Evolutionary conservation across 2,888 invertebrate species (phyloP), one percentile per base, ranked within the genome.

Genomic region (Ectobius pallidus): DNA sequence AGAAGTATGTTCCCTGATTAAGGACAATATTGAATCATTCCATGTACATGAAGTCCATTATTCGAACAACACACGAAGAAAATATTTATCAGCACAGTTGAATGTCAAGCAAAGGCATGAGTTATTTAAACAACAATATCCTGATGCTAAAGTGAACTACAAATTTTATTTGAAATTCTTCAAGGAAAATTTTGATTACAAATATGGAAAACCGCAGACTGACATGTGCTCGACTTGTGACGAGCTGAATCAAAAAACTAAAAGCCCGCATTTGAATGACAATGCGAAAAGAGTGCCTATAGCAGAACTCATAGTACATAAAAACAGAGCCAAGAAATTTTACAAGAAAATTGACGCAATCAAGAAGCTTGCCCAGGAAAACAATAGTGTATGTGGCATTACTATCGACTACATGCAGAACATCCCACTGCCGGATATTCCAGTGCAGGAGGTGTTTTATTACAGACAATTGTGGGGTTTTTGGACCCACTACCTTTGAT

Each of bases 381-480:
- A n/a, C n/a, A n/a, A n/a, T n/a, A n/a, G n/a, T n/a, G n/a, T n/a
- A n/a, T n/a, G n/a, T n/a, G n/a, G n/a, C n/a, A n/a, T n/a, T n/a
- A n/a, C 30, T 61, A 27, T n/a, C 9, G 61, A 65, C n/a, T 65
- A 30, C n/a, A 65, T 65, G 65, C 32, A 27, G 0, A 32, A 65
- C 34, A 18, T 65, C 16, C 65, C 65, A 65, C n/a, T 18, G n/a
- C 65, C 65, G n/a, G n/a, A 39, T n/a, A 65, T 65, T 18, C 65
- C 65, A 39, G 34, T 65, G 6, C 65, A 65, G 42, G 65, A 65
- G 27, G 65, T 65, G 16, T 65, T 30, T 32, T 65, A 65, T 32
- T 22, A 32, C 3, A 3, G 65, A 18, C 34, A 65, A 2, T 42
- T 65, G 1, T 65, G 30, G 65, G 27, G 25, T 2, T 25, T 18